phyloP scores from a whole-genome alignment of 2,888 invertebrate species.

The Frankliniella fusca region DNA sequence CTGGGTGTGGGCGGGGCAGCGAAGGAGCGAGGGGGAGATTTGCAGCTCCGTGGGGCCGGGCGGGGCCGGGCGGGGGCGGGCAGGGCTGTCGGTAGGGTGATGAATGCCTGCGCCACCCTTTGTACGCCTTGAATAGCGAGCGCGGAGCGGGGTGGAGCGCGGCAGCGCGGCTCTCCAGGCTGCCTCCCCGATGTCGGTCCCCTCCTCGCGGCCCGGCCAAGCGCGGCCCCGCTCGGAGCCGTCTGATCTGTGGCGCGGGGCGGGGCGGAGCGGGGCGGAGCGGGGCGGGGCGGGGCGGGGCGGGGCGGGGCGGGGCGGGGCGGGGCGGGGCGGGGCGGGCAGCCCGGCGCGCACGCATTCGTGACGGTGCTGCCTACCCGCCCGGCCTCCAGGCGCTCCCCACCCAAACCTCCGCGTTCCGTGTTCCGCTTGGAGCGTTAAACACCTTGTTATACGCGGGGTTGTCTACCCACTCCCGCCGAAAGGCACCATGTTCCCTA shows the following conservation, averaged over 20 bases:
- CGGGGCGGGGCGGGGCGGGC: background rate
- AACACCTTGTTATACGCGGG: too few relatives aligned
- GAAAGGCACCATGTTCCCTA: too few relatives aligned
- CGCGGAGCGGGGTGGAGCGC: too few relatives aligned
- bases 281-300: background rate
- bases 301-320: background rate
- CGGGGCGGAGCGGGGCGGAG: background rate
- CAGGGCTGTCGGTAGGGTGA: background rate
- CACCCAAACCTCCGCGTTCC: too few relatives aligned
- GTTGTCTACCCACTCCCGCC: too few relatives aligned
- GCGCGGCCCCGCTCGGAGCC: background rate
- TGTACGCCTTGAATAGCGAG: constrained; percentile 1
- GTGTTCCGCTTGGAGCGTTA: too few relatives aligned
- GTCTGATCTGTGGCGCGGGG: background rate
- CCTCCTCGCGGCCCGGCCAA: background rate
- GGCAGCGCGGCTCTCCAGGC: background rate
- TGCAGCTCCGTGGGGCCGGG: background rate
- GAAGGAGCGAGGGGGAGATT: too few relatives aligned
- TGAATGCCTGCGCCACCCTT: background rate
- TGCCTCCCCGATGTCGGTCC: background rate
- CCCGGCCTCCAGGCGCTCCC: background rate
- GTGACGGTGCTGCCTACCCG: background rate
- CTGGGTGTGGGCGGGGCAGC: too few relatives aligned
- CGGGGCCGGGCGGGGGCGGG: background rate
- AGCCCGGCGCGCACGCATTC: too few relatives aligned